Conservation (phyloP, 2,113 vertebrate species). For the Melanerpes formicivorus region DNA sequence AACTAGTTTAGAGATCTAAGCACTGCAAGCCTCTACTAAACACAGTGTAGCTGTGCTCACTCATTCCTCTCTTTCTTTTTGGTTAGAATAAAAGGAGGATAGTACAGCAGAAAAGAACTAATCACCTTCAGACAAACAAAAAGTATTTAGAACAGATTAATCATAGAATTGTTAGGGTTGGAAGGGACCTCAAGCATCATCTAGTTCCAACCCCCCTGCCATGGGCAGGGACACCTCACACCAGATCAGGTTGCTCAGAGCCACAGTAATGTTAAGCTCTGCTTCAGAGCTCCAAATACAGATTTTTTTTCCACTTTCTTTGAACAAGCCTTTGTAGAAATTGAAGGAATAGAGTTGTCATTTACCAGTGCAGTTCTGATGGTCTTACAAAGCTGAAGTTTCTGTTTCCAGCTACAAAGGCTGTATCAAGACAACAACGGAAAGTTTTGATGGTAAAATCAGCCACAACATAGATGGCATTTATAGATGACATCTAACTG, state of each 20-base stretch:
- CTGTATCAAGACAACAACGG: not conserved
- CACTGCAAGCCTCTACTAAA: not conserved
- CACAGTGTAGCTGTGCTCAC: not conserved
- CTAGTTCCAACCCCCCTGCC: no score
- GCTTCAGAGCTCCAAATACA: not conserved
- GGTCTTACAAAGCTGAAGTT: not conserved
- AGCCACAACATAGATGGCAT: not conserved
- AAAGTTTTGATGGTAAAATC: constrained; percentile 44
- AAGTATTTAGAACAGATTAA: not conserved
- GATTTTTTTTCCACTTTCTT: not conserved
- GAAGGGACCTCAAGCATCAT: no score
- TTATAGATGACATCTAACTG: not conserved
- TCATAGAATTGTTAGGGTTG: no score
- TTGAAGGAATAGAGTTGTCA: not conserved
- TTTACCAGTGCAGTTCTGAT: not conserved
- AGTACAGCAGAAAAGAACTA: not conserved
- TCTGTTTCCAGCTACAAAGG: not conserved
- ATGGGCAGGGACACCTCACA: no score
- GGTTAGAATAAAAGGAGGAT: not conserved
- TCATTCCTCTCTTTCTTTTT: not conserved
- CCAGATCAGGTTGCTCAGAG: no score
- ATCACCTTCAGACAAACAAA: not conserved
- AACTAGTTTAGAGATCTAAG: not conserved
- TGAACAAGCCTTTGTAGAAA: not conserved
- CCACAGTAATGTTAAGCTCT: not conserved